phyloP scores from a whole-genome alignment of 2,888 invertebrate genomes.

The Limnephilus rhombicus region DNA sequence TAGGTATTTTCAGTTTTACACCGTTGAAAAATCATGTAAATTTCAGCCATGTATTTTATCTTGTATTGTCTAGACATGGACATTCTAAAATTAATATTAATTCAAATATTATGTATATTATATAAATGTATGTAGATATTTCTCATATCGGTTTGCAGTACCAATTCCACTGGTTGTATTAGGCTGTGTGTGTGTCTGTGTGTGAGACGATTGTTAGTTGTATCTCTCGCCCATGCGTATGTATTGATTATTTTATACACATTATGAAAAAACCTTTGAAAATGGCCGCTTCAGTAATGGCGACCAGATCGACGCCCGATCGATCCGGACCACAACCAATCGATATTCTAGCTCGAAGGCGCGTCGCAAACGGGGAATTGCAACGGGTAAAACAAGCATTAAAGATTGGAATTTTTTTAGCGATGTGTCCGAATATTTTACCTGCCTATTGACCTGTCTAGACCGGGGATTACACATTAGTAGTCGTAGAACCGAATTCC shows the following conservation, averaged over 20 bases:
- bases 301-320: slow-evolving; percentile 34
- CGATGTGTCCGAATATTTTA: background rate
- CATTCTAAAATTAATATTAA: background rate
- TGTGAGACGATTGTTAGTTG: background rate
- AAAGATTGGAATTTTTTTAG: background rate
- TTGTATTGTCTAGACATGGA: background rate
- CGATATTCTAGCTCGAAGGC: slow-evolving; percentile 19
- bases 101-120: background rate
- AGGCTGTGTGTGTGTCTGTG: background rate
- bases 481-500: background rate
- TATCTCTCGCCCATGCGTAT: slow-evolving; percentile 23
- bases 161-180: background rate
- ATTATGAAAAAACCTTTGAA: slow-evolving; percentile 57
- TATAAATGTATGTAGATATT: background rate
- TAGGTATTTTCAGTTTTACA: background rate
- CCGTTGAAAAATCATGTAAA: background rate
- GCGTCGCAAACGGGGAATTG: background rate
- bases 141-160: background rate
- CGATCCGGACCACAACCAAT: slow-evolving; percentile 9
- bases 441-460: slow-evolving; percentile 5
- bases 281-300: slow-evolving; percentile 55
- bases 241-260: slow-evolving; percentile 52
- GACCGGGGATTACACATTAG: slow-evolving; percentile 30
- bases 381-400: background rate
- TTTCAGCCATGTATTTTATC: background rate